Evolutionary conservation across 53 echinoderm and acorn worm species (phyloP).

Genomic region (Echinometra lucunter): DNA sequence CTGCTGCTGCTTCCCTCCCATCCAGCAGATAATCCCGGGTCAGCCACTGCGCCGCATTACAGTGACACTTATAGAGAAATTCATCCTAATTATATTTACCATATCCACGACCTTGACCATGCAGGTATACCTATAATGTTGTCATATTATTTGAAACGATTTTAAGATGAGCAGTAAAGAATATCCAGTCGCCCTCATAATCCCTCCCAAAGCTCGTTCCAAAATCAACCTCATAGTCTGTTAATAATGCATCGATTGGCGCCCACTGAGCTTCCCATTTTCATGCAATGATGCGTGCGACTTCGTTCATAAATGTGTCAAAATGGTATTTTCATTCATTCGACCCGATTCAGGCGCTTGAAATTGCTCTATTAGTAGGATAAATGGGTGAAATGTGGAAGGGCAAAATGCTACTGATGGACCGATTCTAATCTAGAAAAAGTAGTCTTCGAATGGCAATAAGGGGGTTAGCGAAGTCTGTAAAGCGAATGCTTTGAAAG

Average conservation of each 20-base stretch:
- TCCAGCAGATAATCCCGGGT: background rate
- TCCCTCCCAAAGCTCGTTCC: background rate
- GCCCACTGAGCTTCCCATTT: background rate
- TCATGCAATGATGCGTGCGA: background rate
- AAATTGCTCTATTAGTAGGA: background rate
- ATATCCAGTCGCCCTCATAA: background rate
- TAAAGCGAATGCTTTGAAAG: too few species aligned
- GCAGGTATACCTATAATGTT: background rate
- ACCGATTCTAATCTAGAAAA: too few species aligned
- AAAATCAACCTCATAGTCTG: background rate
- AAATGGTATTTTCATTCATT: background rate
- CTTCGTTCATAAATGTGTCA: conserved; percentile 13
- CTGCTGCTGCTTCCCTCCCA: background rate
- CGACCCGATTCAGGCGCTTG: background rate
- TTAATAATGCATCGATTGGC: background rate
- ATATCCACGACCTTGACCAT: background rate
- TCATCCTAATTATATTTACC: background rate
- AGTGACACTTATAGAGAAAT: too few species aligned
- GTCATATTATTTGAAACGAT: too few species aligned
- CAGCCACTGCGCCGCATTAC: too few species aligned
- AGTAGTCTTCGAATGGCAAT: too few species aligned
- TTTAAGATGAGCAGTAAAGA: background rate
- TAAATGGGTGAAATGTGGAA: background rate
- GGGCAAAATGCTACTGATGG: background rate
- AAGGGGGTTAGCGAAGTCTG: too few species aligned